Percentiles rank a stretch among this genome's conserved stretches.
Conservation (phyloP, 2,797 vertebrate genomes). For the Pseudochaenichthys georgianus region DNA sequence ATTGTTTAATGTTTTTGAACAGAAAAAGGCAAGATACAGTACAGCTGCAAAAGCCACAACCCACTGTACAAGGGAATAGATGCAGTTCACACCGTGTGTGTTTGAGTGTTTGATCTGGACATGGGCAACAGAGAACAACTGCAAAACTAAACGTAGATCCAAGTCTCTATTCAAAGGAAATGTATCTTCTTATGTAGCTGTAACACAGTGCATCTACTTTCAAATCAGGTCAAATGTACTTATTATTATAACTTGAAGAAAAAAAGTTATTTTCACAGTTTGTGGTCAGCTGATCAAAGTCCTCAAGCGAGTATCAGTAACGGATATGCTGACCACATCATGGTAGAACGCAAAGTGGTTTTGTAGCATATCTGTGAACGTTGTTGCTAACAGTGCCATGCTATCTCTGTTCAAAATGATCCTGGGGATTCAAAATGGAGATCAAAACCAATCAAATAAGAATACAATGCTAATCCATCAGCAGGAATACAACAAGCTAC, state of each 20-base stretch:
- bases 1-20: slow-evolving; percentile 83
- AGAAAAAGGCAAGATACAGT: slow-evolving; percentile 72
- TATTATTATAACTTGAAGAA: slow-evolving; percentile 56
- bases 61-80: slow-evolving; percentile 56
- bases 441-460: not conserved
- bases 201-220: slow-evolving; percentile 53
- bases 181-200: slow-evolving; percentile 19
- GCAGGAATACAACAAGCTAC: not conserved
- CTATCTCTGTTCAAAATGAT: slow-evolving; percentile 36
- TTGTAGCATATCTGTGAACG: slow-evolving; percentile 64
- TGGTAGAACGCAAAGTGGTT: slow-evolving; percentile 48
- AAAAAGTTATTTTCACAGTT: slow-evolving; percentile 65
- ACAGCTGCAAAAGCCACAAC: slow-evolving; percentile 69
- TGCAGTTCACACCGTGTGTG: slow-evolving; percentile 41
- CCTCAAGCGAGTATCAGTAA: slow-evolving; percentile 63
- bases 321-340: slow-evolving; percentile 73
- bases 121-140: slow-evolving; percentile 28
- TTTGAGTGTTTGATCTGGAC: slow-evolving; percentile 35
- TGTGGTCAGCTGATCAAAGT: slow-evolving; percentile 75
- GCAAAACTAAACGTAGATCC: slow-evolving; percentile 59
- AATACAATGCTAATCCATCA: not conserved
- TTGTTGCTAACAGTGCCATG: slow-evolving; percentile 55
- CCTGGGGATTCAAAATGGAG: slow-evolving; percentile 22
- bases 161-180: slow-evolving; percentile 40
- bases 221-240: slow-evolving; percentile 56